Evolutionary conservation across 1,140 invertebrate genomes (phyloP).

Genomic region (Agrypnia vestita): DNA sequence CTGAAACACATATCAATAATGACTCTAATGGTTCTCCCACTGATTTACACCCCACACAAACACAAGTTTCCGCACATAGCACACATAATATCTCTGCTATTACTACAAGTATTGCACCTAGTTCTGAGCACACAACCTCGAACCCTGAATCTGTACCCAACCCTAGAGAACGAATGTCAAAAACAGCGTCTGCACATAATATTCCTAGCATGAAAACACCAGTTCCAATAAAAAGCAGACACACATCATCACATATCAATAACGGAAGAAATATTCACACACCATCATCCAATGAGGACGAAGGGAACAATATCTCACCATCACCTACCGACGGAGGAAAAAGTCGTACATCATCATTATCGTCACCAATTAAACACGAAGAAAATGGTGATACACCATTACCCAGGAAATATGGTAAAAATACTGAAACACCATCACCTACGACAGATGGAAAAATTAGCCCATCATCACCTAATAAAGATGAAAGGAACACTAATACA

Average conservation of each 20-base stretch:
- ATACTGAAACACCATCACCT: neutral
- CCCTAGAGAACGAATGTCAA: slow-evolving; percentile 10
- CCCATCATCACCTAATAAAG: neutral
- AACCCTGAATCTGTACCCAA: slow-evolving; percentile 6
- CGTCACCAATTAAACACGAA: too few relatives aligned
- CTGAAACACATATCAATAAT: slow-evolving; percentile 34
- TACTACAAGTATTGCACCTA: slow-evolving; percentile 18
- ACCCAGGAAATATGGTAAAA: neutral
- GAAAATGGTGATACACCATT: neutral
- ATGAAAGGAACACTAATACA: neutral
- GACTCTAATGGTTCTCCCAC: slow-evolving; percentile 24
- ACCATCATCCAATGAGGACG: neutral
- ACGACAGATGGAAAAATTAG: neutral
- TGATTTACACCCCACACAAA: neutral
- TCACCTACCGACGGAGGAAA: neutral
- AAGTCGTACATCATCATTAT: neutral
- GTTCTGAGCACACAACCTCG: slow-evolving; percentile 24
- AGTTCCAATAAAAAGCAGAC: slow-evolving; percentile 28
- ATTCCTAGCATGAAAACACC: slow-evolving; percentile 28
- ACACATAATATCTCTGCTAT: slow-evolving; percentile 22
- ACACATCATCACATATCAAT: neutral
- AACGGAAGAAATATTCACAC: too few relatives aligned
- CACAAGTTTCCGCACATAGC: slow-evolving; percentile 34
- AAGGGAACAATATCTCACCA: too few relatives aligned
- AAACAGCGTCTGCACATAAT: slow-evolving; percentile 33